Base-by-base conservation (phyloP, 2,113 vertebrate genomes). In the Patagioenas fasciata region DNA sequence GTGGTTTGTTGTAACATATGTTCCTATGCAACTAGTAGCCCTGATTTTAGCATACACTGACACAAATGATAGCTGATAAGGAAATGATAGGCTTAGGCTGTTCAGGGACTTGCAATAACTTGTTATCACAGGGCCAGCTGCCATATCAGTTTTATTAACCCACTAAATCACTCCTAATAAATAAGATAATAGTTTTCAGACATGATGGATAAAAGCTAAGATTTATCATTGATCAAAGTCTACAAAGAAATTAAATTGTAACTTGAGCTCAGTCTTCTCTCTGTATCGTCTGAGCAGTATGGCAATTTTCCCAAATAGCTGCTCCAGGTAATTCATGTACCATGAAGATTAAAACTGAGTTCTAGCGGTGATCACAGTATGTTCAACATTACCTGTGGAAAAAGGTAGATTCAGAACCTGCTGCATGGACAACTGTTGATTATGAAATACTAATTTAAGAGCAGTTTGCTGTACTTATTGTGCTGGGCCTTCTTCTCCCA, bases 101-200 rank as follows among this genome's bases (percentile, higher is more conserved):
- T 92, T 97, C 98, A 96, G 97, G 95, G 98, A 97, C 95, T 97
- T 95, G 97, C 97, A 98, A 98, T 98, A 98, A 98, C 96, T 97
- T 95, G 96, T 97, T 97, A 97, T 97, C 98, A 97, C 57, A 64
- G 96, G 96, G 96, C 96, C 98, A 98, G 98, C 97, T 98, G 98
- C 97, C 97, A 80, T 98, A 98, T 98, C 98, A 98, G 98, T 98
- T 98, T 98, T 98, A 98, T 98, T 98, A 98, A 97, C 97, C 97
- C 96, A 97, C 97, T 98, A 98, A 98, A 98, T 98, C 97, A 98
- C 97, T 96, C 92, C 97, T 98, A 98, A 98, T 98, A 98, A 98
- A 98, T 98, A 98, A 98, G 98, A 97, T 98, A 97, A 98, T 98
- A 97, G 94, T 97, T 97, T 98, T 98, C 96, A 96, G 96, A 95